Conservation (phyloP, 2,113 vertebrate genomes). For the Proterorhinus semilunaris region DNA sequence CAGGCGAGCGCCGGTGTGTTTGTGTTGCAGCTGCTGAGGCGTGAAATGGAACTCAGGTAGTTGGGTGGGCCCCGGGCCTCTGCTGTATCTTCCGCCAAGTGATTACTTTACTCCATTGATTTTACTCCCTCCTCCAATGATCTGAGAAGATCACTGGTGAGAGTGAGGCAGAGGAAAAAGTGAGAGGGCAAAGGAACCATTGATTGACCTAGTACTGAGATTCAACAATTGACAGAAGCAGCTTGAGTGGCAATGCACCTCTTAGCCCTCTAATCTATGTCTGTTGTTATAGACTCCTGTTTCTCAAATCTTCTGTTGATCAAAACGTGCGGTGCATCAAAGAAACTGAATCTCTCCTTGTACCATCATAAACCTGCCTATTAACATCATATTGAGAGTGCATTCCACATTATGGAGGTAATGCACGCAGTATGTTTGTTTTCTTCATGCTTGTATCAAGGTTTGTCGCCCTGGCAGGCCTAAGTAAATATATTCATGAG, state of each 20-base stretch:
- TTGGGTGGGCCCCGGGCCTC: conserved; percentile 66
- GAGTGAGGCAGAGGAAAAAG: conserved; percentile 33
- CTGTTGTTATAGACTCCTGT: conserved; percentile 27
- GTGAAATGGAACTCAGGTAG: conserved; percentile 81
- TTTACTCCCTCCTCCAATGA: conserved; percentile 73
- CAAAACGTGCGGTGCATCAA: conserved; percentile 27
- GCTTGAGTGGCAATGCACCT: conserved; percentile 59
- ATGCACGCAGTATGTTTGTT: conserved; percentile 25
- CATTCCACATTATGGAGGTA: conserved; percentile 19
- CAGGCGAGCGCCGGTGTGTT: conserved; percentile 67
- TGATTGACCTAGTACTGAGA: conserved; percentile 71
- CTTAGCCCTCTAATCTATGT: conserved; percentile 54
- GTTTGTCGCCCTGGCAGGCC: conserved; percentile 41
- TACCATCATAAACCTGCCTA: conserved; percentile 18
- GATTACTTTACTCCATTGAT: conserved; percentile 81
- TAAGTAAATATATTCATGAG: conserved; percentile 61
- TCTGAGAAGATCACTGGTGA: conserved; percentile 73
- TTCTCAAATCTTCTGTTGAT: conserved; percentile 50
- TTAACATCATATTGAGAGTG: conserved; percentile 12
- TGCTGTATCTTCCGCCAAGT: conserved; percentile 75
- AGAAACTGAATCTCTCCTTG: conserved; percentile 1
- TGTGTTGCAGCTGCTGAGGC: conserved; percentile 76
- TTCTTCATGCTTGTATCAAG: conserved; percentile 44
- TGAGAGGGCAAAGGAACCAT: conserved; percentile 49
- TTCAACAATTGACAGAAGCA: conserved; percentile 69